Conservation (phyloP, 2,888 invertebrate genomes). For the Tiliacea aurago region DNA sequence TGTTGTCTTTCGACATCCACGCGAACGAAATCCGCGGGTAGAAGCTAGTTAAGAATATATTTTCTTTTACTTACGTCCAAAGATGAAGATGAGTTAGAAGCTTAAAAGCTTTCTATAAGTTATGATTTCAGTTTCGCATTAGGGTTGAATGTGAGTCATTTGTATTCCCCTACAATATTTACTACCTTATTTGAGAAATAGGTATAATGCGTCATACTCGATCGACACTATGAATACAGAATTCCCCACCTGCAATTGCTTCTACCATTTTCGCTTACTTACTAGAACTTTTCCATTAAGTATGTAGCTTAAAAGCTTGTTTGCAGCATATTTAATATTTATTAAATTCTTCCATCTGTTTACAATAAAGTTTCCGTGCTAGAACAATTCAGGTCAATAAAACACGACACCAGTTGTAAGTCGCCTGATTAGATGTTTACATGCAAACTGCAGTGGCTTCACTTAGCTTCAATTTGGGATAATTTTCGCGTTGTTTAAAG, state of each 20-base stretch:
- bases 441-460: constrained; percentile 58
- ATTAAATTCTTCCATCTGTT: constrained; percentile 26
- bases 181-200: constrained; percentile 34
- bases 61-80: neutral
- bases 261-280: neutral
- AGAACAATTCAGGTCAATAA: constrained; percentile 71
- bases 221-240: constrained; percentile 7
- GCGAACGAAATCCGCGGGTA: no score
- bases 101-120: constrained; percentile 6
- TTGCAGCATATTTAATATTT: neutral
- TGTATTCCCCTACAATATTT: constrained; percentile 14
- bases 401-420: constrained; percentile 64
- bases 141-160: constrained; percentile 41
- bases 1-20: no score
- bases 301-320: neutral
- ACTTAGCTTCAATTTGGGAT: constrained; percentile 38
- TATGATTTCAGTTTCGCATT: constrained; percentile 5
- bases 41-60: neutral
- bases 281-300: constrained; percentile 7
- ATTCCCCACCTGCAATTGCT: neutral
- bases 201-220: constrained; percentile 33
- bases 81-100: neutral
- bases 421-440: constrained; percentile 57
- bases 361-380: constrained; percentile 37
- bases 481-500: constrained; percentile 25